Base-by-base conservation (phyloP, 1,140 invertebrate species). In the Heliconius nattereri region DNA sequence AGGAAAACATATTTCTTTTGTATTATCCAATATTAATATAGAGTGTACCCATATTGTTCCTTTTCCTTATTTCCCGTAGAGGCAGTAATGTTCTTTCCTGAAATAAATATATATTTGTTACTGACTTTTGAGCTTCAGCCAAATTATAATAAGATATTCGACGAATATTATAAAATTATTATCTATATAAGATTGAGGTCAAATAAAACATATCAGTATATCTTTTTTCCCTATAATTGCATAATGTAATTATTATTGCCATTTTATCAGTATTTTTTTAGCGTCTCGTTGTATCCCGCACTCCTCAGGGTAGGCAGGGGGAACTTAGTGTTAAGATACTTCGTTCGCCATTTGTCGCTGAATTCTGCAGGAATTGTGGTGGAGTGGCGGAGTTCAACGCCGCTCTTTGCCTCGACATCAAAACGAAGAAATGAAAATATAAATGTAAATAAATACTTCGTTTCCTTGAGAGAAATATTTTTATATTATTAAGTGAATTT, bases 41-140 rank as follows among this genome's bases (percentile, higher is more conserved):
- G 60, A 66, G 11, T 23, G 60, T 66, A 57, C 6, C 23, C 60
- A 66, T 19, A 66, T 66, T 66, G 60, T 66, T 66, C 29, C 23
- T 66, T 66, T 66, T 7, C 60, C 60, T 66, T 73, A 76, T 74
- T 45, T 71, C 35, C 88, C 87, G 76, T 86, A 89, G 11, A 85
- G 86, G 79, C 89, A 91, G 80, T 85, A 86, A 73, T 87, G 85
- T 70, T 83, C 85, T 71, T 76, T 66, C 11, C 75, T 76, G 75
- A 70, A 37, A 66, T 37, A 66, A 66, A 66, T 23, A 11, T 26
- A 66, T 29, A 66, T 29, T 66, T 66, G 60, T 66, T 16, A 26
- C 3, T 66, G 23, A 66, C 60, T 60, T 60, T 7, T 60, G 57
- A 60, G 9, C 57, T 29, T 66, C 60, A 29, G 9, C 60, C 11